Conservation (phyloP, 2,888 invertebrate species). For the Zygothrica quintamaculata region DNA sequence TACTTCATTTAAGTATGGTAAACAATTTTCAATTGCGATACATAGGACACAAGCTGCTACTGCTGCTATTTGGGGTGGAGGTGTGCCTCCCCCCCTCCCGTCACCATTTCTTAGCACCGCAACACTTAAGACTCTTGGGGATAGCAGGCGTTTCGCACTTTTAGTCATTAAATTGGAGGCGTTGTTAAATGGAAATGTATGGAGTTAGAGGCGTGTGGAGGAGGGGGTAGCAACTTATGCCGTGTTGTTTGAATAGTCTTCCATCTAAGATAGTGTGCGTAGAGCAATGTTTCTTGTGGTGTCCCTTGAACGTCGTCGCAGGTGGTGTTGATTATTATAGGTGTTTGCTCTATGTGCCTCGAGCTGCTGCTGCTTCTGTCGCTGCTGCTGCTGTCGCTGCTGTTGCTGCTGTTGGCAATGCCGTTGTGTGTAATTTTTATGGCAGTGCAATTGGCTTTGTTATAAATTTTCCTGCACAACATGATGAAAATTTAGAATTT, state of each 20-base stretch:
- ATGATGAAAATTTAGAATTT: conserved; percentile 45
- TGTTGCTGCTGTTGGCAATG: too few relatives aligned
- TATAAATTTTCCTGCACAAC: conserved; percentile 64
- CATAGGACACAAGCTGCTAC: too few relatives aligned
- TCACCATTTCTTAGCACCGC: neutral
- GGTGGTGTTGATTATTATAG: conserved; percentile 73
- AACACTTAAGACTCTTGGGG: conserved; percentile 3
- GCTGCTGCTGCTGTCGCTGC: too few relatives aligned
- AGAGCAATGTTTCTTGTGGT: neutral
- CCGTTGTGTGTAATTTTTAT: conserved; percentile 75
- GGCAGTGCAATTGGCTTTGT: conserved; percentile 74
- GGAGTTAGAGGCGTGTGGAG: too few relatives aligned
- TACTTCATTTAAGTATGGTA: conserved; percentile 66
- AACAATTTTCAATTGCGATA: conserved; percentile 60
- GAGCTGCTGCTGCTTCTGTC: conserved; percentile 33
- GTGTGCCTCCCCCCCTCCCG: too few relatives aligned
- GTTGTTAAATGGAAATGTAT: too few relatives aligned
- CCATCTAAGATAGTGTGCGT: conserved; percentile 24
- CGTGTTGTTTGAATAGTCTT: conserved; percentile 51
- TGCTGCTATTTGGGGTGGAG: too few relatives aligned
- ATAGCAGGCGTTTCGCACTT: conserved; percentile 54
- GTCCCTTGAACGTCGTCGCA: conserved; percentile 34
- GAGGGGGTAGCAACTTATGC: conserved; percentile 16
- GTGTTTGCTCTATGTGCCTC: conserved; percentile 41
- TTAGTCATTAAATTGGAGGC: conserved; percentile 36